These are phyloP conservation scores for Coremacera marginata DNA, from an alignment of 2,888 invertebrate genomes.

Conservation along the genomic window DNA sequence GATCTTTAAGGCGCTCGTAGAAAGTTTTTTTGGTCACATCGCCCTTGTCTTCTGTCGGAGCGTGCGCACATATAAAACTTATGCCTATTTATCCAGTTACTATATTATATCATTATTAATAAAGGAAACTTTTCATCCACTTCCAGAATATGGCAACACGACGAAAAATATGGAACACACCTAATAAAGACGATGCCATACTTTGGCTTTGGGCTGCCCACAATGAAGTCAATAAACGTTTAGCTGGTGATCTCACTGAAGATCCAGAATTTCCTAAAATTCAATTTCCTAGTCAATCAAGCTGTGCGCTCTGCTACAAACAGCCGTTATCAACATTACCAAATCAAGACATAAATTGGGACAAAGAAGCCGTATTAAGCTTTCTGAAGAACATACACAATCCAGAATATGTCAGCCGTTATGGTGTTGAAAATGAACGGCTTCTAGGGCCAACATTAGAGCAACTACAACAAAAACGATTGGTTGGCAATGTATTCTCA, in stretches of 20 bases:
- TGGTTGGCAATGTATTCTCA: conserved; percentile 64
- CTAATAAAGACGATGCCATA: conserved; percentile 80
- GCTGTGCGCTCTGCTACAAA: conserved; percentile 78
- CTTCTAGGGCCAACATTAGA: conserved; percentile 56
- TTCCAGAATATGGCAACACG: conserved; percentile 79
- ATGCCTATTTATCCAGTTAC: too few relatives aligned
- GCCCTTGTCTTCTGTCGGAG: too few relatives aligned
- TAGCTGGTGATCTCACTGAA: conserved; percentile 88
- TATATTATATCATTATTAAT: not conserved
- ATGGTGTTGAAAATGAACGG: conserved; percentile 59
- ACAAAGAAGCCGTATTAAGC: conserved; percentile 61
- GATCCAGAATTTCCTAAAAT: conserved; percentile 91
- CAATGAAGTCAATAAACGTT: conserved; percentile 90
- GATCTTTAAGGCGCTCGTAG: too few relatives aligned
- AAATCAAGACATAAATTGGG: conserved; percentile 58
- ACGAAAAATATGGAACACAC: conserved; percentile 78
- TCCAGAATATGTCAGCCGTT: conserved; percentile 62
- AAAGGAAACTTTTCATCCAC: not conserved
- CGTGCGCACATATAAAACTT: too few relatives aligned
- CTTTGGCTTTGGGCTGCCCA: conserved; percentile 96
- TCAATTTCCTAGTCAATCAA: conserved; percentile 81
- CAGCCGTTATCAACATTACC: conserved; percentile 39
- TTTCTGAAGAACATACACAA: conserved; percentile 66
- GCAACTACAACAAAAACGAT: conserved; percentile 62
- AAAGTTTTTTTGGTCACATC: too few relatives aligned